Evolutionary conservation across 2,888 invertebrate genomes (phyloP).

Genomic region (Priocnemis perturbator): DNA sequence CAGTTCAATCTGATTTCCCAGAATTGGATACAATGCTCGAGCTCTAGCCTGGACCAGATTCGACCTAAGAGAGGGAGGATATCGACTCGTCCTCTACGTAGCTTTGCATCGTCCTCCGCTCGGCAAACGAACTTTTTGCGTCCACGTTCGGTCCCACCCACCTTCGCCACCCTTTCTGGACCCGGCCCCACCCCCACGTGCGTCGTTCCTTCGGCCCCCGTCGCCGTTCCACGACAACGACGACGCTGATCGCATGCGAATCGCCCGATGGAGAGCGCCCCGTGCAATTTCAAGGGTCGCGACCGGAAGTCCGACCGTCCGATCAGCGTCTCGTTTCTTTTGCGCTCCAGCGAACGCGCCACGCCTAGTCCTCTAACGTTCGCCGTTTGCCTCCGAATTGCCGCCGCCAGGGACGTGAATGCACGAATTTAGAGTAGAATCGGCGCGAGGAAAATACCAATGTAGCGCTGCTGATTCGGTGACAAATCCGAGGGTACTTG

Average conservation of each 20-base stretch:
- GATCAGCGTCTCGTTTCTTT: constrained; percentile 9
- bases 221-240: constrained; percentile 10
- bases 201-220: neutral
- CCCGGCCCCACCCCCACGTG: constrained; percentile 4
- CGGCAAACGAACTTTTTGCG: constrained; percentile 9
- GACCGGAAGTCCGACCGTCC: constrained; percentile 25
- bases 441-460: no score
- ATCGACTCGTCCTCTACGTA: constrained; percentile 31
- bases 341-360: neutral
- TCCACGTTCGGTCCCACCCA: constrained; percentile 10
- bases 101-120: constrained; percentile 37
- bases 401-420: no score
- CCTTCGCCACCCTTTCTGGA: neutral
- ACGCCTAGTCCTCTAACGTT: neutral
- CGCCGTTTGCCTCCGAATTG: neutral
- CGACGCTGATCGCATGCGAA: constrained; percentile 15
- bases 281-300: constrained; percentile 20
- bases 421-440: no score
- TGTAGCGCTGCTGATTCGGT: no score
- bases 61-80: constrained; percentile 24
- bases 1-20: constrained; percentile 43
- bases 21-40: constrained; percentile 46
- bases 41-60: constrained; percentile 29
- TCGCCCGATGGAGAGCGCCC: constrained; percentile 21
- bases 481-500: no score